A percentile compares a stretch with the other conserved stretches of the same genome.
These are phyloP conservation scores for Acanthococcus lagerstroemiae DNA, from an alignment of 2,888 invertebrate genomes.

Conservation along the genomic window DNA sequence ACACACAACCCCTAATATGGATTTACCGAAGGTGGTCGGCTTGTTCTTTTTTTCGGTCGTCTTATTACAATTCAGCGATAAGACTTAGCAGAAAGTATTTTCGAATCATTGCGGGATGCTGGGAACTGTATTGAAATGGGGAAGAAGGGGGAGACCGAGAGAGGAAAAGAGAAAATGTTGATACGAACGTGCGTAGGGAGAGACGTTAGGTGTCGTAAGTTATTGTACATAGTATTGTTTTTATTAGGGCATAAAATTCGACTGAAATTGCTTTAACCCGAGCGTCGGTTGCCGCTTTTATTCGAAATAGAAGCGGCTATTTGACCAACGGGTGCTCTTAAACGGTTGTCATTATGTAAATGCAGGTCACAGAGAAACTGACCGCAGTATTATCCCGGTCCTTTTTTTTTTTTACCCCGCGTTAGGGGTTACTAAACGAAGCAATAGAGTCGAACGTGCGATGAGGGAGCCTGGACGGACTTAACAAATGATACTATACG, in stretches of 20 bases:
- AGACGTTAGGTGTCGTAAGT: conserved; percentile 25
- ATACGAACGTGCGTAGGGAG: neutral
- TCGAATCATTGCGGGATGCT: conserved; percentile 9
- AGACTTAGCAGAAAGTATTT: conserved; percentile 22
- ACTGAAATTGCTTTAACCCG: conserved; percentile 29
- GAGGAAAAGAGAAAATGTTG: neutral
- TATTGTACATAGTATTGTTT: conserved; percentile 30
- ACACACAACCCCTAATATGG: too few species aligned
- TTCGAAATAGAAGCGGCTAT: conserved; percentile 27
- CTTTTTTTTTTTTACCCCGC: neutral
- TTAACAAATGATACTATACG: too few species aligned
- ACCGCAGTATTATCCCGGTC: conserved; percentile 18
- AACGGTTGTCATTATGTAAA: conserved; percentile 30
- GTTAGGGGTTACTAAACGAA: conserved; percentile 1
- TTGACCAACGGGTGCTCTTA: conserved; percentile 30
- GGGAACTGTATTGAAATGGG: conserved; percentile 3
- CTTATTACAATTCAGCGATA: conserved; percentile 27
- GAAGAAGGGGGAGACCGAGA: neutral
- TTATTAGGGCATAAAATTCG: conserved; percentile 29
- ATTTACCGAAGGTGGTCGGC: neutral
- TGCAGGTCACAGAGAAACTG: conserved; percentile 20
- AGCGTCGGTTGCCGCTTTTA: conserved; percentile 26
- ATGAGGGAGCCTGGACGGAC: too few species aligned
- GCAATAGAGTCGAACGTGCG: too few species aligned
- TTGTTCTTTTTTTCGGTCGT: neutral